These are phyloP conservation scores for Epiblema foenella DNA, from an alignment of 2,888 invertebrate species.

Conservation along the genomic window DNA sequence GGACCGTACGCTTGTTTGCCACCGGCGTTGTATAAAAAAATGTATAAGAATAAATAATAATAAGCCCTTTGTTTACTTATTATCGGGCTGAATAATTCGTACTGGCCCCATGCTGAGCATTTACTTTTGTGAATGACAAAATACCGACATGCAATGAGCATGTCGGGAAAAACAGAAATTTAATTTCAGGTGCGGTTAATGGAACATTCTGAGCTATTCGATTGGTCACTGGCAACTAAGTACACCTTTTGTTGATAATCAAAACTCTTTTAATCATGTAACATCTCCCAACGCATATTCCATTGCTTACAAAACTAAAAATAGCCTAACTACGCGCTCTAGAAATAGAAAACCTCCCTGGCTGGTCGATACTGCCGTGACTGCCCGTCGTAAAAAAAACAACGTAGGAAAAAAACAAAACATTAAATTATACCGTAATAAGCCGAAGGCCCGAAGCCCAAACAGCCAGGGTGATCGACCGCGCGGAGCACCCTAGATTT, in stretches of 20 bases:
- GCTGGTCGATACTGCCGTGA: conserved; percentile 81
- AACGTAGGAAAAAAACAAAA: conserved; percentile 71
- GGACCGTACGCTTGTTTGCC: too few relatives aligned
- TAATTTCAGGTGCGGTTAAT: too few relatives aligned
- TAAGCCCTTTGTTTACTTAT: too few relatives aligned
- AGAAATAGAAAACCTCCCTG: conserved; percentile 48
- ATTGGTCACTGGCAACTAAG: neutral
- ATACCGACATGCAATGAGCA: too few relatives aligned
- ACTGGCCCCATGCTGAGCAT: too few relatives aligned
- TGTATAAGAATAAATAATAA: too few relatives aligned
- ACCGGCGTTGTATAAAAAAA: too few relatives aligned
- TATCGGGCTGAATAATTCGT: too few relatives aligned
- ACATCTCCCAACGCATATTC: conserved; percentile 29
- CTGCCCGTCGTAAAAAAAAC: conserved; percentile 75
- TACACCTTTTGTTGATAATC: neutral
- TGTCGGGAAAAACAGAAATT: too few relatives aligned
- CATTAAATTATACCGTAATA: conserved; percentile 82
- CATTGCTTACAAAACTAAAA: conserved; percentile 44
- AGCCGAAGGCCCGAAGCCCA: conserved; percentile 62
- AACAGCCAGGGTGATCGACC: conserved; percentile 76
- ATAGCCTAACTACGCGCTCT: conserved; percentile 48
- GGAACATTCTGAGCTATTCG: neutral
- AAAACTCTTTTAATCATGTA: conserved; percentile 4
- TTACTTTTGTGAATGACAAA: too few relatives aligned
- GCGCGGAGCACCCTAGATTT: conserved; percentile 67